Conservation (phyloP, 2,797 vertebrate species). For the Hafferia zeledoni region DNA sequence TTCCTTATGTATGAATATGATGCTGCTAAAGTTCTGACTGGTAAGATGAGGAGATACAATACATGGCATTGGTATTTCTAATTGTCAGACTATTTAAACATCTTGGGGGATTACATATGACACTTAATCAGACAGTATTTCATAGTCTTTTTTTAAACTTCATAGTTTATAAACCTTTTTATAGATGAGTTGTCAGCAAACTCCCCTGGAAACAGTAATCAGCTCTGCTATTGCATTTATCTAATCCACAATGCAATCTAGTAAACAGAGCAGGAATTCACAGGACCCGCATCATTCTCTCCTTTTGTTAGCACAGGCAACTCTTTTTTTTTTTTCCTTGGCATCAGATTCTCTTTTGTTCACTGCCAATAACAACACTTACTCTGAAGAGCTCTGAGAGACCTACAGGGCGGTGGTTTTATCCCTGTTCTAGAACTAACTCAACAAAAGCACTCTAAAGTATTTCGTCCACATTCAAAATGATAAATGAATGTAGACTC, state of each 20-base stretch:
- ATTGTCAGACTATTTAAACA: not conserved
- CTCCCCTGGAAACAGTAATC: not conserved
- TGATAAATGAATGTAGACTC: not conserved
- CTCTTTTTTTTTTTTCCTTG: not conserved
- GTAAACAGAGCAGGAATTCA: not conserved
- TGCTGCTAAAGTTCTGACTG: not conserved
- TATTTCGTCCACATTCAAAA: not conserved
- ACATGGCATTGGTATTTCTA: not conserved
- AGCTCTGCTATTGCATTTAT: not conserved
- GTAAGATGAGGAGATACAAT: not conserved
- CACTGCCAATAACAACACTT: not conserved
- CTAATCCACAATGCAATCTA: not conserved
- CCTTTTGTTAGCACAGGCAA: not conserved
- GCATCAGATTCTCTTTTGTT: not conserved
- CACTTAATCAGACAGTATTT: not conserved
- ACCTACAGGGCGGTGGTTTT: not conserved
- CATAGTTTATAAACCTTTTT: not conserved
- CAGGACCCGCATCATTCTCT: not conserved
- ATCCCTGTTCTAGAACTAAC: not conserved
- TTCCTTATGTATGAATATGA: not conserved
- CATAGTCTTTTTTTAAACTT: not conserved
- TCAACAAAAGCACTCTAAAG: not conserved
- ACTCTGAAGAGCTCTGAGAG: not conserved
- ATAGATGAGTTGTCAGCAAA: not conserved
- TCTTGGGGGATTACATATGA: not conserved